phyloP scores from a whole-genome alignment of 2,888 invertebrate genomes.

The Lingula anatina region DNA sequence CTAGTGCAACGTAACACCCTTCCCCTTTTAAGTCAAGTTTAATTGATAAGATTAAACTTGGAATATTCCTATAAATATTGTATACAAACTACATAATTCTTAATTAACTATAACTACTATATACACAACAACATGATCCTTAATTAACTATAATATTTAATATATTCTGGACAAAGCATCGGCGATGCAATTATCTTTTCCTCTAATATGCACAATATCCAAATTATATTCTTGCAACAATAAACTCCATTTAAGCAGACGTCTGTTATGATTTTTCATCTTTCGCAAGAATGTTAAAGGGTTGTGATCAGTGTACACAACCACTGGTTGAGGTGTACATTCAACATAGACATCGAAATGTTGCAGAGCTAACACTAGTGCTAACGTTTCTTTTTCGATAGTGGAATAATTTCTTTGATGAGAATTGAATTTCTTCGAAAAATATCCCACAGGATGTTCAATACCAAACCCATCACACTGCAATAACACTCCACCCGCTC shows the following conservation, averaged over 20 bases:
- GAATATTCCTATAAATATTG: background rate
- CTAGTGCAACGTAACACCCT: too few species aligned
- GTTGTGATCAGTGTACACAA: constrained; percentile 1
- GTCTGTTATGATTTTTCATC: background rate
- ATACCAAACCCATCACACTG: constrained; percentile 1
- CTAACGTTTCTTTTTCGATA: constrained; percentile 8
- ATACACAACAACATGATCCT: background rate
- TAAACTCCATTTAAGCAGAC: constrained; percentile 1
- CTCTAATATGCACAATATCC: background rate
- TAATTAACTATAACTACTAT: background rate
- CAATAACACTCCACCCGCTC: constrained; percentile 3
- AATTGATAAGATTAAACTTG: too few species aligned
- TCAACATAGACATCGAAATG: constrained; percentile 7
- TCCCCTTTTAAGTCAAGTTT: too few species aligned
- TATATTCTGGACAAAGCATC: background rate
- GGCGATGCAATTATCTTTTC: background rate
- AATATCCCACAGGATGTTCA: constrained; percentile 4
- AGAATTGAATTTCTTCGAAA: constrained; percentile 1
- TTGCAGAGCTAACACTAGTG: constrained; percentile 4
- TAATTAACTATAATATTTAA: background rate
- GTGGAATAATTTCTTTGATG: constrained; percentile 6
- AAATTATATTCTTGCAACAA: background rate
- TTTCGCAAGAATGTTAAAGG: background rate
- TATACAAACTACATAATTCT: background rate
- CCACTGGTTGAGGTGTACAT: background rate